These are phyloP conservation scores for Cepaea hortensis DNA, from an alignment of 2,888 invertebrate species.

Conservation along the genomic window DNA sequence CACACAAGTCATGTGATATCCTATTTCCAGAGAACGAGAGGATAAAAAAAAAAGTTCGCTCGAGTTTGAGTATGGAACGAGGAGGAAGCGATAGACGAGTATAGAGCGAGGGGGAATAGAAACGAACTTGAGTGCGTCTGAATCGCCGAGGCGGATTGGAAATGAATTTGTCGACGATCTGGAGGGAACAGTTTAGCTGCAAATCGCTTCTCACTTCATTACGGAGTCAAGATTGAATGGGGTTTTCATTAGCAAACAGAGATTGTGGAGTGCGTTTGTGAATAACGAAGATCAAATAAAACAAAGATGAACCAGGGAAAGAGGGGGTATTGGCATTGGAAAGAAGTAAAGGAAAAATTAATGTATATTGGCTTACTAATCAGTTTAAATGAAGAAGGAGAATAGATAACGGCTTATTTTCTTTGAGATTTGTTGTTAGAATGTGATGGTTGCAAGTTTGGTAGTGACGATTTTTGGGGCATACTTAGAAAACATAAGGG, in stretches of 20 bases:
- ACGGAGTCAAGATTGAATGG: slow-evolving; percentile 36
- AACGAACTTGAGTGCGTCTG: slow-evolving; percentile 26
- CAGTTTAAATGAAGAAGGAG: not conserved
- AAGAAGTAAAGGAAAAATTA: not conserved
- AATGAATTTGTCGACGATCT: slow-evolving; percentile 40
- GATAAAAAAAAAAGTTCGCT: slow-evolving; percentile 25
- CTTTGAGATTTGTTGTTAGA: no score
- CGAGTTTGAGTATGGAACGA: slow-evolving; percentile 8
- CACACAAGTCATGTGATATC: slow-evolving; percentile 43
- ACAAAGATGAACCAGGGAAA: slow-evolving; percentile 4
- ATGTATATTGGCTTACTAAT: not conserved
- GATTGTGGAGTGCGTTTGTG: slow-evolving; percentile 13
- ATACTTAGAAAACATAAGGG: no score
- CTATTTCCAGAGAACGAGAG: slow-evolving; percentile 19
- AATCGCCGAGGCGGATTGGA: slow-evolving; percentile 36
- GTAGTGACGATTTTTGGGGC: no score
- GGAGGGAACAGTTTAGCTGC: slow-evolving; percentile 32
- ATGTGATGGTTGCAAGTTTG: no score
- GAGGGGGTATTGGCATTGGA: not conserved
- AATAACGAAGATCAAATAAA: slow-evolving; percentile 21
- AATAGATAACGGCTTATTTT: no score
- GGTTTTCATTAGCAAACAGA: slow-evolving; percentile 39
- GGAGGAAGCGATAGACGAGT: slow-evolving; percentile 17
- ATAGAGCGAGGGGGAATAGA: slow-evolving; percentile 28
- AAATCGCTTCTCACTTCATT: slow-evolving; percentile 42